A percentile compares a stretch with the other conserved stretches of the same genome.
phyloP scores from a whole-genome alignment of 2,797 vertebrate genomes.

The Scyliorhinus canicula region DNA sequence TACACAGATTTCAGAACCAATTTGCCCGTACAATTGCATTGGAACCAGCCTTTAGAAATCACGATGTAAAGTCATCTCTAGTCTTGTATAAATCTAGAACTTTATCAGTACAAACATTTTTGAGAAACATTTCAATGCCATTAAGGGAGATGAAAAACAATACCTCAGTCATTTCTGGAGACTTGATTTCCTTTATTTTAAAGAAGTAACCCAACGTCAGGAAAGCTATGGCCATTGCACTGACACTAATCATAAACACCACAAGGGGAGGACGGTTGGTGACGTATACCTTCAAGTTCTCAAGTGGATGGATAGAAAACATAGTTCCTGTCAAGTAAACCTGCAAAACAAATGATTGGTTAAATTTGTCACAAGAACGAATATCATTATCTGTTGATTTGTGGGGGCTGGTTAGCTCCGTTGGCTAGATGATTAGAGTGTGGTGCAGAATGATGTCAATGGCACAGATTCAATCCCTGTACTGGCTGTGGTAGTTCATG shows the following conservation, averaged over 20 bases:
- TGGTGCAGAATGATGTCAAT: no score
- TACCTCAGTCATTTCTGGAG: slow-evolving; percentile 92
- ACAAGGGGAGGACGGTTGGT: slow-evolving; percentile 91
- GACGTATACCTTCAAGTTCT: slow-evolving; percentile 88
- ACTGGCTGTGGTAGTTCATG: no score
- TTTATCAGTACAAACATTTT: neutral
- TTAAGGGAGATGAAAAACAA: neutral
- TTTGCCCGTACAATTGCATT: neutral
- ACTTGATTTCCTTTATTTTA: slow-evolving; percentile 98
- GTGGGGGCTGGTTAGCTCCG: no score
- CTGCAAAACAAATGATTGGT: slow-evolving; percentile 52
- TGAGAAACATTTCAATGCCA: neutral
- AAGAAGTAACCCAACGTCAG: slow-evolving; percentile 97
- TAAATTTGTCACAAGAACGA: neutral
- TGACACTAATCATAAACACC: slow-evolving; percentile 97
- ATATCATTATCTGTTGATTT: neutral
- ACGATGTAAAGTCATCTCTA: neutral
- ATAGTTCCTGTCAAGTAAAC: slow-evolving; percentile 70
- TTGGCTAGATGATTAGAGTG: no score
- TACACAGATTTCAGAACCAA: neutral
- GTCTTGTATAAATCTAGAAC: neutral
- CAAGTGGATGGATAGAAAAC: slow-evolving; percentile 78
- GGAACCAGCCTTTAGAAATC: neutral
- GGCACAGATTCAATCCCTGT: no score
- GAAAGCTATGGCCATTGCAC: slow-evolving; percentile 94